These are phyloP conservation scores for Phanerotoma sp. DNA, from an alignment of 2,888 invertebrate species.

Conservation along the genomic window DNA sequence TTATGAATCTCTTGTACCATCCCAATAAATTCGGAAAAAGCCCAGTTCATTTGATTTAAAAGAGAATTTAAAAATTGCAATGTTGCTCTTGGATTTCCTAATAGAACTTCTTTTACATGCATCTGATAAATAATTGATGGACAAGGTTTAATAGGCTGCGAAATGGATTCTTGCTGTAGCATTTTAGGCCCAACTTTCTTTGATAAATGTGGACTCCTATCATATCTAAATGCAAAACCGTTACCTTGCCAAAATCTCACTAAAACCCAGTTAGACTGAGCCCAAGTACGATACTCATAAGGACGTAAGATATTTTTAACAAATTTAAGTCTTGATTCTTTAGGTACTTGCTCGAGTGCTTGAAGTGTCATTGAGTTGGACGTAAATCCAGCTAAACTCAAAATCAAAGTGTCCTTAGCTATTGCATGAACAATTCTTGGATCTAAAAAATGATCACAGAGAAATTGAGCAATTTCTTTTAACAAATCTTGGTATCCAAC, in stretches of 20 bases:
- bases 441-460: conserved; percentile 76
- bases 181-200: conserved; percentile 57
- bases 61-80: conserved; percentile 75
- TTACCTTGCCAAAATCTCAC: conserved; percentile 83
- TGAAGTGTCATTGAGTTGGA: conserved; percentile 72
- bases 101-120: conserved; percentile 66
- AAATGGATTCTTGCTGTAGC: conserved; percentile 57
- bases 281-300: conserved; percentile 81
- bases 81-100: conserved; percentile 65
- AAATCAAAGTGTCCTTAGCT: conserved; percentile 74
- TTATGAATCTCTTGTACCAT: conserved; percentile 80
- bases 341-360: conserved; percentile 69
- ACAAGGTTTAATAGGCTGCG: conserved; percentile 62
- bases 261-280: conserved; percentile 83
- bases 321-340: conserved; percentile 65
- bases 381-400: conserved; percentile 76
- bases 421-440: conserved; percentile 72
- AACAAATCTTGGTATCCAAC: conserved; percentile 65
- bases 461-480: conserved; percentile 69
- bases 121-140: conserved; percentile 69
- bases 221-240: conserved; percentile 75
- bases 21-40: conserved; percentile 83
- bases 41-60: conserved; percentile 83
- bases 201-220: conserved; percentile 60
- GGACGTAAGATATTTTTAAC: conserved; percentile 72